Percentiles rank a stretch among this genome's conserved stretches.
Conservation (phyloP, 1,140 invertebrate genomes). For the Ostrea edulis region DNA sequence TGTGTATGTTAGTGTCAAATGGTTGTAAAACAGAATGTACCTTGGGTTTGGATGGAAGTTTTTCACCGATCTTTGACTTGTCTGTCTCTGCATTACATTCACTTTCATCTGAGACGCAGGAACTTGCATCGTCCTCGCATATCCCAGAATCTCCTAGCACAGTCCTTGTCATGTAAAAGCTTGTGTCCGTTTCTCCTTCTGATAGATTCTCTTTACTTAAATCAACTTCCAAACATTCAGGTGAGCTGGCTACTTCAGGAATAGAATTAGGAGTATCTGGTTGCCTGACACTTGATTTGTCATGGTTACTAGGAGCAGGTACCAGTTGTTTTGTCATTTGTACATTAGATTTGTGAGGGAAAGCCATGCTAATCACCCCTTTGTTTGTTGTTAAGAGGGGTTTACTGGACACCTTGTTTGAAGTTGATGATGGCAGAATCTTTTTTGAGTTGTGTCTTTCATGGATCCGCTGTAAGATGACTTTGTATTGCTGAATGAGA, state of each 20-base stretch:
- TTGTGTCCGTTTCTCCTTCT: constrained; percentile 18
- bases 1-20: constrained; percentile 18
- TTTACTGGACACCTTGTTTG: not conserved
- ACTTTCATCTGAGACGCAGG: not conserved
- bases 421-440: not conserved
- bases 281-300: not conserved
- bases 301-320: not conserved
- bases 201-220: constrained; percentile 5
- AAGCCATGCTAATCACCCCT: not conserved
- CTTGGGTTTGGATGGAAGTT: not conserved
- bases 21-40: constrained; percentile 13
- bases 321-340: constrained; percentile 18
- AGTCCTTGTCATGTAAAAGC: not conserved
- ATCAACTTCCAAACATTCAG: constrained; percentile 38
- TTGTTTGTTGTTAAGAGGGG: not conserved
- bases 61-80: not conserved
- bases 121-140: constrained; percentile 37
- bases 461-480: constrained; percentile 2
- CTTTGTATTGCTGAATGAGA: constrained; percentile 45
- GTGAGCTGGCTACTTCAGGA: constrained; percentile 12
- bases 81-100: not conserved
- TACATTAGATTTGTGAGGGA: constrained; percentile 14
- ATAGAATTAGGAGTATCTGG: not conserved
- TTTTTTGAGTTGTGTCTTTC: not conserved
- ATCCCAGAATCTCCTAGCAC: constrained; percentile 29